A percentile compares a stretch with the other conserved stretches of the same genome.
Evolutionary conservation across 2,888 invertebrate genomes (phyloP).

Genomic region (Amblyjoppa fuscipennis): DNA sequence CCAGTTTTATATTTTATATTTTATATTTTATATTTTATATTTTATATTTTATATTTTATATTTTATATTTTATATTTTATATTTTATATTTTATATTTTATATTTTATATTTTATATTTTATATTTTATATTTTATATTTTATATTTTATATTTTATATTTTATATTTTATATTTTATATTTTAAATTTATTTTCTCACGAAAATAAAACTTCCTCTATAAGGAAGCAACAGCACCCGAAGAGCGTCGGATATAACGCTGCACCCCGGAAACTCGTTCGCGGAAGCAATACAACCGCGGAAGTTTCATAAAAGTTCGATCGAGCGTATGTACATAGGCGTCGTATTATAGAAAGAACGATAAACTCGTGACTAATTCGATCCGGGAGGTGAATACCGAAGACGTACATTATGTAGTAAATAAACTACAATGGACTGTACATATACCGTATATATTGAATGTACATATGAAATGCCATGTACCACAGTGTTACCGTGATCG

Average conservation of each 20-base stretch:
- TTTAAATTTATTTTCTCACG: background rate
- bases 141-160: too few relatives aligned
- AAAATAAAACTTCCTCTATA: background rate
- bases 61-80: too few relatives aligned
- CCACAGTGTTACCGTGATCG: background rate
- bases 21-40: too few relatives aligned
- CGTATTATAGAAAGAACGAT: conserved; percentile 22
- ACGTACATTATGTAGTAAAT: conserved; percentile 1
- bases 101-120: too few relatives aligned
- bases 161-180: too few relatives aligned
- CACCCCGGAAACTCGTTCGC: background rate
- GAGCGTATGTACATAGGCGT: conserved; percentile 3
- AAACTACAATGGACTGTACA: background rate
- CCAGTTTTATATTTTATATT: too few relatives aligned
- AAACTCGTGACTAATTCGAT: conserved; percentile 37
- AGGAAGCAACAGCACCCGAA: background rate
- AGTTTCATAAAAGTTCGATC: conserved; percentile 49
- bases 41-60: too few relatives aligned
- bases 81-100: too few relatives aligned
- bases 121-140: too few relatives aligned
- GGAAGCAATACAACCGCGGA: conserved; percentile 8
- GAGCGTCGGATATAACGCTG: background rate
- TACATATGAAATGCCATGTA: background rate
- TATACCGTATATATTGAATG: background rate
- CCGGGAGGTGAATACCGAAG: conserved; percentile 19